A percentile compares a stretch with the other conserved stretches of the same genome.
Conservation (phyloP, 2,888 invertebrate genomes). For the Acanthosepion lycidas region DNA sequence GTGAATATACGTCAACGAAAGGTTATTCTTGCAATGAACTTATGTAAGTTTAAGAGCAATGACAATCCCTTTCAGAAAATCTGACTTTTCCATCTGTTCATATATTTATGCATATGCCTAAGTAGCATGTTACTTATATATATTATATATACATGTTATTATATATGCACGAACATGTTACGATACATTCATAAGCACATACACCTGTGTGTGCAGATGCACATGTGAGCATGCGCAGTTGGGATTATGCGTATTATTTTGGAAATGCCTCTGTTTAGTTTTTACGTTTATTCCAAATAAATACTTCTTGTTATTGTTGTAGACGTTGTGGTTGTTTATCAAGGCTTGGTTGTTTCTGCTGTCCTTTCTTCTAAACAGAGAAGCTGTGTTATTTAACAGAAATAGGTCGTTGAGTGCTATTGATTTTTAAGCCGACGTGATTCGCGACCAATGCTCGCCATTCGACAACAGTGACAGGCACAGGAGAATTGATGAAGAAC, state of each 20-base stretch:
- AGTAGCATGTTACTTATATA: neutral
- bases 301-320: neutral
- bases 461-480: neutral
- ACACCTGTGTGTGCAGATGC: no score
- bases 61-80: no score
- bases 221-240: neutral
- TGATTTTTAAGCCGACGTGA: constrained; percentile 11
- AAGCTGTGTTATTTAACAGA: constrained; percentile 1
- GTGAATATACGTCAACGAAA: no score
- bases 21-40: no score
- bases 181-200: neutral
- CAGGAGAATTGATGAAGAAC: neutral
- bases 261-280: neutral
- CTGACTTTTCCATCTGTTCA: neutral
- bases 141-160: no score
- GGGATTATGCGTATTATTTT: neutral
- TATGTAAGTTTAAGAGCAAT: no score
- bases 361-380: neutral
- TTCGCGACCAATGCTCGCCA: neutral
- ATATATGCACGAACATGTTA: neutral
- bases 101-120: neutral
- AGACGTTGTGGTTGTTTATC: neutral
- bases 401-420: constrained; percentile 33
- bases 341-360: neutral
- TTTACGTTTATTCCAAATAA: neutral